A percentile compares a stretch with the other conserved stretches of the same genome.
Evolutionary conservation across 1,140 invertebrate species (phyloP).

Genomic region (Phocides pigmalion): DNA sequence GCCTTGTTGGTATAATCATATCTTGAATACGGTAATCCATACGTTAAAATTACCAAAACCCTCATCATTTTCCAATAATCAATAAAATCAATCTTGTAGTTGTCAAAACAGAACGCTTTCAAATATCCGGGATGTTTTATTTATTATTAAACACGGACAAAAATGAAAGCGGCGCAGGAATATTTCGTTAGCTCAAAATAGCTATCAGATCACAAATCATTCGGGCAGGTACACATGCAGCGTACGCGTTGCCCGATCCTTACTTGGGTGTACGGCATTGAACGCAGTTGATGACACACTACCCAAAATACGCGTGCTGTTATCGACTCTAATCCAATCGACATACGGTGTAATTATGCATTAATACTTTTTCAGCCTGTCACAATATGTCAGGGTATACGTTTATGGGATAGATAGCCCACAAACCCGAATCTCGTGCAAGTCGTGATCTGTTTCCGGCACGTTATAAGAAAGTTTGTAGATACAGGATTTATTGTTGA

Average conservation of each 20-base stretch:
- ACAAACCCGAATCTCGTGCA: slow-evolving; percentile 69
- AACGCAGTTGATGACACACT: slow-evolving; percentile 39
- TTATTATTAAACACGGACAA: slow-evolving; percentile 65
- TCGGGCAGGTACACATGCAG: slow-evolving; percentile 57
- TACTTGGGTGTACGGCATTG: slow-evolving; percentile 43
- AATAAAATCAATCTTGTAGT: slow-evolving; percentile 61
- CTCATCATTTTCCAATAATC: slow-evolving; percentile 31
- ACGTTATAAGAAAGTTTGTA: slow-evolving; percentile 55
- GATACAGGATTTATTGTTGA: slow-evolving; percentile 44
- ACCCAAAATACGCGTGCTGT: slow-evolving; percentile 14
- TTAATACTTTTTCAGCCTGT: slow-evolving; percentile 1
- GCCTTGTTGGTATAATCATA: slow-evolving; percentile 26
- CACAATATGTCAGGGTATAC: slow-evolving; percentile 40
- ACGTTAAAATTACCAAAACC: slow-evolving; percentile 45
- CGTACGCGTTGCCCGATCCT: slow-evolving; percentile 34
- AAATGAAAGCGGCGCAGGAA: slow-evolving; percentile 69
- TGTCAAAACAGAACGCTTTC: slow-evolving; percentile 59
- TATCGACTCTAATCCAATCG: slow-evolving; percentile 1
- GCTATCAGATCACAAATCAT: slow-evolving; percentile 73
- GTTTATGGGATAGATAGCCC: slow-evolving; percentile 66
- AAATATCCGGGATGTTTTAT: slow-evolving; percentile 65
- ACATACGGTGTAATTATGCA: slow-evolving; percentile 17
- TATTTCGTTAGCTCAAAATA: slow-evolving; percentile 74
- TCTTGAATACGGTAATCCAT: slow-evolving; percentile 24
- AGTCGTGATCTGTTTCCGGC: slow-evolving; percentile 59